Base-by-base conservation (phyloP, 2,888 invertebrate species). In the Cylloceria caligata region DNA sequence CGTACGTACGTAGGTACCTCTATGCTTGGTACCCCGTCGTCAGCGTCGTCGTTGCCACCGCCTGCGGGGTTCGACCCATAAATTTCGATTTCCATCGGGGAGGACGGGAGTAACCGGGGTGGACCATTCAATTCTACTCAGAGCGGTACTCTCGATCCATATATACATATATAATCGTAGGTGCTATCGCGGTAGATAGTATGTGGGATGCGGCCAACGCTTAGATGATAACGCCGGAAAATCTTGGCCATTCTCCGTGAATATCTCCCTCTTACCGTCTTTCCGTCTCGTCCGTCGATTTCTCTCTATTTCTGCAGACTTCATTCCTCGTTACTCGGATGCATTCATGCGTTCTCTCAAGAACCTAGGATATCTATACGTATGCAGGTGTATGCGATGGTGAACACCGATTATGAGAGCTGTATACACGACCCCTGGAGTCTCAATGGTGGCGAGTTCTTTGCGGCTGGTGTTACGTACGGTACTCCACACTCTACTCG, bases 101-200 rank as follows among this genome's bases (percentile, higher is more conserved):
- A 34, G 42, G 21, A 57, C 64, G 21, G 42, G 57, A 42, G 2
- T 62, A 39, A 39, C 21, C 81, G 81, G 84, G 75, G 83, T 62
- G 67, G 84, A 89, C 85, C 84, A 87, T 88, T 88, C 87, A 83
- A 87, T 88, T 88, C 87, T 83, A 83, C 86, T 87, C 83, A 85
- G 76, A 55, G 16, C 60, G 19, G 27, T 11, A 36, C 21, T 67
- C 39, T 13, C 47, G 34, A 27, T 57, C 30, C 55, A 30, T 16
- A 57, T 57, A 57, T 30, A 9, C 24, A 73, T 84, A 80, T 75
- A 83, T 84, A 82, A 72, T 72, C 27, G 52, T 11, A 42, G 27
- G 6, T 30, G n/a, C 30, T 13, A 39, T 30, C 13, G 27, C 42
- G 27, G n/a, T 6, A 24, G 69, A 30, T 13, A 55, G 42, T 30